Base-by-base conservation (phyloP, 2,797 vertebrate species). In the Enteromius argenteus region DNA sequence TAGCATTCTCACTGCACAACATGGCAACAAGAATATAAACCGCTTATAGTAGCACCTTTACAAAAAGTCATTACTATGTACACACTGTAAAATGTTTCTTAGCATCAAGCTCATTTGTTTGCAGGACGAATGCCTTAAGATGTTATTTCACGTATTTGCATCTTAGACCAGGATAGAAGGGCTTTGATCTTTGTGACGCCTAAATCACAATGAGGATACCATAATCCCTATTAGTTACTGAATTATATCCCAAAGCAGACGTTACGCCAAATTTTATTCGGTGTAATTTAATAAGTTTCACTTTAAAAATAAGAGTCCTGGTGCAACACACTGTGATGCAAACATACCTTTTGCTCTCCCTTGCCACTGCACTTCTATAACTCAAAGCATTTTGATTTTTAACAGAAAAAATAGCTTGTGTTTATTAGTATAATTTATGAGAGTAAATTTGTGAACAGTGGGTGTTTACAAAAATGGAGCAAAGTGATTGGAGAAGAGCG, bases 1-100 rank as follows among this genome's bases (percentile, higher is more conserved):
- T 81, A 49, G 37, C 13, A 82, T 82, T 74, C 21, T 39, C 21
- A 81, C 42, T 27, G 14, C 30, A 62, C 19, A 49, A 13, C 27
- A 73, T 17, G 30, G 13, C 19, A 60, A 46, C 53, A 46, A 62
- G 27, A 35, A 72, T 46, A 44, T 62, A 46, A 62, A 68, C 49
- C 19, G 2, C 74, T 58, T 60, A 51, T 51, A 51, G 49, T 53
- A 53, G 5, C 23, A 71, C 23, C 11, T 81, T 71, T 27, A 23
- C 17, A 62, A 46, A 81, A 62, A 62, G 30, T n/a, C 0, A 19
- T 44, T n/a, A n/a, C n/a, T n/a, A n/a, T 75, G 35, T 39, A 68
- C 3, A 21, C 35, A 42, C 11, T 62, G 53, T n/a, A 77, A 14
- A 1, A 19, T 42, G 42, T 67, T 39, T 67, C 6, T 21, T 1